Conservation (phyloP, 1,140 invertebrate genomes). For the Drosophila nigromelanica region DNA sequence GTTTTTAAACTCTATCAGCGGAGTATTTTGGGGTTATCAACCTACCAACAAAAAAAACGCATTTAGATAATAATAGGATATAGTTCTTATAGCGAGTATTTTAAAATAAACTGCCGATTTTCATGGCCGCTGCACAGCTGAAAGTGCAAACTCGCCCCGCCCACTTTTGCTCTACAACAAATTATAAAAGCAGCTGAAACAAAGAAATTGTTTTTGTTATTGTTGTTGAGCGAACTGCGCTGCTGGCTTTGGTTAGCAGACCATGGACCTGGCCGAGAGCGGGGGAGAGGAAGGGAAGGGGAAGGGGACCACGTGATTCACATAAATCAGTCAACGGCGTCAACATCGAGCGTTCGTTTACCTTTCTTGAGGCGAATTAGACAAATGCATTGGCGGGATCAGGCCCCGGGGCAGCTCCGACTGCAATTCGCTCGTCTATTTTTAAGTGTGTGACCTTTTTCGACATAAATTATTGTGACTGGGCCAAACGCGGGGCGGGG, state of each 20-base stretch:
- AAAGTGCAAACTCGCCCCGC: conserved; percentile 22
- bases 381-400: conserved; percentile 60
- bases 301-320: conserved; percentile 69
- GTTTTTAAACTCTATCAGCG: no score
- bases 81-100: neutral
- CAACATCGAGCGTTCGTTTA: conserved; percentile 78
- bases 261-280: neutral
- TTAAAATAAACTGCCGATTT: conserved; percentile 3
- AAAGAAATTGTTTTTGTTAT: conserved; percentile 58
- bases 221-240: conserved; percentile 14
- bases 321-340: conserved; percentile 80
- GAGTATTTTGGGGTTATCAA: neutral
- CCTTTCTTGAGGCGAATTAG: conserved; percentile 68
- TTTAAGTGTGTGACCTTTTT: conserved; percentile 68
- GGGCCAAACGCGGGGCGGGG: neutral
- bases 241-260: no score
- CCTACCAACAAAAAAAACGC: neutral
- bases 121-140: conserved; percentile 8
- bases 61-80: no score
- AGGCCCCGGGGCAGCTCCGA: conserved; percentile 16
- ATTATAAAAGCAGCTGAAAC: conserved; percentile 55
- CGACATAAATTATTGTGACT: conserved; percentile 67
- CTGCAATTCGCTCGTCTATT: conserved; percentile 69
- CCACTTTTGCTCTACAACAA: neutral
- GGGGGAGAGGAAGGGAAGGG: neutral